Evolutionary conservation across 2,888 invertebrate species (phyloP).

Genomic region (Drosophila flavopinicola): DNA sequence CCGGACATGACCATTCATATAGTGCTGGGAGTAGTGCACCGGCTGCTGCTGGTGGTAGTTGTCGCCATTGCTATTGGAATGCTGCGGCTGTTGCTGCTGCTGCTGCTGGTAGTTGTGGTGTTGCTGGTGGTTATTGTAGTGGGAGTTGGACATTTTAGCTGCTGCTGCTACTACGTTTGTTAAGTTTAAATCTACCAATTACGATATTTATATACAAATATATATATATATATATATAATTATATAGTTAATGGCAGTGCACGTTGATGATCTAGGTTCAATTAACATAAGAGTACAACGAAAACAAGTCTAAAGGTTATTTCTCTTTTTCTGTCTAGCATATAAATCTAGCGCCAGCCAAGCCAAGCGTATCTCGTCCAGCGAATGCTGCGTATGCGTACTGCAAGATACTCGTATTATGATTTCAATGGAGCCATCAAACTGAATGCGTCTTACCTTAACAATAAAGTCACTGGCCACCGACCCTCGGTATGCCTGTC

Average conservation of each 20-base stretch:
- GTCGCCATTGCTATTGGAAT: slow-evolving; percentile 65
- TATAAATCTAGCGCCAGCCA: slow-evolving; percentile 65
- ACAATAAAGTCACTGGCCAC: slow-evolving; percentile 40
- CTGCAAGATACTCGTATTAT: slow-evolving; percentile 33
- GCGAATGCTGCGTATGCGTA: slow-evolving; percentile 30
- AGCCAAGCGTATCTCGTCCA: slow-evolving; percentile 63
- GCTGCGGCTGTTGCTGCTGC: slow-evolving; percentile 56
- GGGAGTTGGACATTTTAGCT: slow-evolving; percentile 70
- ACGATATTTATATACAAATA: slow-evolving; percentile 46
- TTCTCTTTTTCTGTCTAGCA: slow-evolving; percentile 34
- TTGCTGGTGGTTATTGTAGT: slow-evolving; percentile 68
- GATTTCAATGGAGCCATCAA: neutral
- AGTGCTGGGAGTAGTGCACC: slow-evolving; percentile 64
- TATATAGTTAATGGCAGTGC: slow-evolving; percentile 80
- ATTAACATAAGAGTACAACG: slow-evolving; percentile 62
- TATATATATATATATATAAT: slow-evolving; percentile 39
- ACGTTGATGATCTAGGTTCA: slow-evolving; percentile 74
- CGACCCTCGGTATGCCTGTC: slow-evolving; percentile 5
- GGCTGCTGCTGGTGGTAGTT: slow-evolving; percentile 66
- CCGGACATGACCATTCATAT: slow-evolving; percentile 84
- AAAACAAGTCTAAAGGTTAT: slow-evolving; percentile 46
- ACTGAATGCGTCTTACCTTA: slow-evolving; percentile 32
- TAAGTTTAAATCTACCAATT: slow-evolving; percentile 57
- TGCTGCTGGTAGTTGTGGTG: slow-evolving; percentile 64
- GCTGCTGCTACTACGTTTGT: slow-evolving; percentile 33